These are phyloP conservation scores for Addax nasomaculatus DNA, from an alignment of 2,113 vertebrate species.

Conservation along the genomic window DNA sequence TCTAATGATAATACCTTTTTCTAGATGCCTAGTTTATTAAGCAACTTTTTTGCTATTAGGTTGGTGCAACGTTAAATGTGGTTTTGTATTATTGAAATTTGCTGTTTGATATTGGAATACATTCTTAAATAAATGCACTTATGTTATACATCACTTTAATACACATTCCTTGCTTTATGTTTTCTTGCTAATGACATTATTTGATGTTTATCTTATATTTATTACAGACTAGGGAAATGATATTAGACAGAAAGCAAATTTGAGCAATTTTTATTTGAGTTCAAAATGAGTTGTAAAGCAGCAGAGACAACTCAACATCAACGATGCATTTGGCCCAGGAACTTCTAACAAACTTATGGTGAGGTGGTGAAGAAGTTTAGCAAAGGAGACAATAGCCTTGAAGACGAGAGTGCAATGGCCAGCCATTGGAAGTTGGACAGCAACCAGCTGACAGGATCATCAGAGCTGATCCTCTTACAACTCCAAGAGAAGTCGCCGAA, in stretches of 20 bases:
- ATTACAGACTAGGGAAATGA: not conserved
- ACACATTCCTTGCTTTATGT: not conserved
- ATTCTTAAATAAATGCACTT: not conserved
- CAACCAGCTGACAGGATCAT: not conserved
- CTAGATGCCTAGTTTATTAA: not conserved
- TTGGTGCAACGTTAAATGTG: not conserved
- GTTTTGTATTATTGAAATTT: not conserved
- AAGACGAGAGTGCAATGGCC: not conserved
- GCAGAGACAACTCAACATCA: not conserved
- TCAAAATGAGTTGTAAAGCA: not conserved
- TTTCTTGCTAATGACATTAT: not conserved
- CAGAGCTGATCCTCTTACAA: not conserved
- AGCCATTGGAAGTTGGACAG: not conserved
- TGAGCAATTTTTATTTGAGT: not conserved
- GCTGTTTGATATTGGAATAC: not conserved
- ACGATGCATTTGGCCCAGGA: not conserved
- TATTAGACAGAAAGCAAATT: not conserved
- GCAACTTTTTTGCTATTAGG: not conserved
- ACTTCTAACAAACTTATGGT: not conserved
- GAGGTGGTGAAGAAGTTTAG: not conserved
- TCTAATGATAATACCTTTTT: not conserved
- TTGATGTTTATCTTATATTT: not conserved
- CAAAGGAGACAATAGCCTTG: not conserved
- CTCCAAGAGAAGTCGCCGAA: not conserved
- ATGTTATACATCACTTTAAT: not conserved